Evolutionary conservation across 1,140 invertebrate species (phyloP), one percentile per base, ranked within the genome.

Genomic region (Nephila pilipes): DNA sequence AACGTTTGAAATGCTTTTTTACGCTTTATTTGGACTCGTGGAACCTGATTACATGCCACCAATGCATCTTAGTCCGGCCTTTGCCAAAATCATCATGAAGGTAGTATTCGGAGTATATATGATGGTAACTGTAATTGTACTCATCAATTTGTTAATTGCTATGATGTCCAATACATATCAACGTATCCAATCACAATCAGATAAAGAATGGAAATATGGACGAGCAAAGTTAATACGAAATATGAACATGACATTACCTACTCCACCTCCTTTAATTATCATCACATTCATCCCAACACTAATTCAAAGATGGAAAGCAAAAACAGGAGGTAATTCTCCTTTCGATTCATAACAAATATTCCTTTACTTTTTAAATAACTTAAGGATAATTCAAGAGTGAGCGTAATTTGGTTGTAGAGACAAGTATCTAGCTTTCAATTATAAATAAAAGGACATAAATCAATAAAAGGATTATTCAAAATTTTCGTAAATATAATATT

Each of bases 161-260:
- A 99, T 99, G 99, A 99, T 99, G 99, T 99, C 98, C 95, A 99
- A 99, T 96, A 99, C 99, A 94, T 99, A 99, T 96, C 99, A 99
- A 96, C 97, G 99, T 94, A 99, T 99, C 95, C 96, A 99, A 96
- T 98, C 99, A 79, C 99, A 99, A 97, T 99, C 99, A n/a, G 99
- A 99, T 96, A 99, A 99, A 94, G 99, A 99, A 96, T 99, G 99
- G 99, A 99, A 99, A 96, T 99, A 99, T 95, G 99, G 99, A 46
- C 96, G 99, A 94, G 99, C 99, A 75, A 99, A 99, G 96, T 96
- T 99, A 94, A 99, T 99, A 95, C 96, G 99, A 94, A 99, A 99
- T 95, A 99, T 99, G 99, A 99, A 99, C 96, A 97, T 99, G 95
- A 99, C 99, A 12, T 98, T 98, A 60, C 98, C 98, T 8, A 99